Percentiles rank a stretch among this genome's conserved stretches.
Conservation (phyloP, 2,888 invertebrate species). For the Meiosimyza platycephala region DNA sequence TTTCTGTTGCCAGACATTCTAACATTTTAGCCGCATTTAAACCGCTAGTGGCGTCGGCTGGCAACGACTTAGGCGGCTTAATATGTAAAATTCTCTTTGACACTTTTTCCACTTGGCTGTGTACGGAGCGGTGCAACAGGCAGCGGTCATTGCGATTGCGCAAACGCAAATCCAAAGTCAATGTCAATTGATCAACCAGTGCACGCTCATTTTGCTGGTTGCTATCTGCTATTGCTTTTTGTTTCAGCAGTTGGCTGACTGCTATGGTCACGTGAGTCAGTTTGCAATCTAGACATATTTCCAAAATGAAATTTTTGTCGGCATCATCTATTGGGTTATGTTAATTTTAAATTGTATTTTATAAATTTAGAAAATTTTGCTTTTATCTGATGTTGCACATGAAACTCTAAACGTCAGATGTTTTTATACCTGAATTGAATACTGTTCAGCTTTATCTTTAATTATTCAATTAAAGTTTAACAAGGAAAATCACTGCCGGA, state of each 20-base stretch:
- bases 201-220: conserved; percentile 15
- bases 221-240: neutral
- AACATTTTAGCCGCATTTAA: conserved; percentile 4
- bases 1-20: conserved; percentile 18
- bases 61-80: no score
- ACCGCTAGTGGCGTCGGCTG: no score
- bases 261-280: conserved; percentile 24
- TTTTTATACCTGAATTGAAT: no score
- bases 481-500: no score
- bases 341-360: conserved; percentile 15
- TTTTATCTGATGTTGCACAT: conserved; percentile 16
- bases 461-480: no score
- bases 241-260: neutral
- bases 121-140: neutral
- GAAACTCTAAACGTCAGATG: neutral
- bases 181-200: neutral
- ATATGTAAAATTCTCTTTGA: conserved; percentile 23
- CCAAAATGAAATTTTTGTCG: conserved; percentile 12
- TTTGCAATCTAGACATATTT: conserved; percentile 23
- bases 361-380: neutral
- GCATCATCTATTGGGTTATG: conserved; percentile 8
- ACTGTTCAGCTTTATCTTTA: no score
- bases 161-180: conserved; percentile 20
- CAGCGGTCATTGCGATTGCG: conserved; percentile 27
- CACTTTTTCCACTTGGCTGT: conserved; percentile 18